Percentiles rank a stretch among this genome's conserved stretches.
Evolutionary conservation across 2,797 vertebrate species (phyloP).

Genomic region (Sitta carolinensis): DNA sequence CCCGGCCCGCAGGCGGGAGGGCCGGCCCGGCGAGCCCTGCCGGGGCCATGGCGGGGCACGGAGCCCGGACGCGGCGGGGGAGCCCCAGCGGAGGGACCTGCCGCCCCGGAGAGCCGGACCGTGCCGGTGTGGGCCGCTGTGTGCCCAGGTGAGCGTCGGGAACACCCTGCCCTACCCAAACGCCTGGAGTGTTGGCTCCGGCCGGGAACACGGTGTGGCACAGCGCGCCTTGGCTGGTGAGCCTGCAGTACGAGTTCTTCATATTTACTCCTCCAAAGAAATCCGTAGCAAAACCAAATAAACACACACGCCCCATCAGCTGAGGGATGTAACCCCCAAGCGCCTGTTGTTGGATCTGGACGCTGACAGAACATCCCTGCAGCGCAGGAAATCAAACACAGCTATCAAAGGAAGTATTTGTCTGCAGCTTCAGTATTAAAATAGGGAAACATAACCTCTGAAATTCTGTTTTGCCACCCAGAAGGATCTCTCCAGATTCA

Average conservation of each 20-base stretch:
- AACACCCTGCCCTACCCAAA: rapidly evolving
- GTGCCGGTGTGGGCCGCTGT: neutral
- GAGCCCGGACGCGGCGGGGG: neutral
- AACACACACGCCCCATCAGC: neutral
- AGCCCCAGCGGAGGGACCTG: neutral
- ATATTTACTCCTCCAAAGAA: neutral
- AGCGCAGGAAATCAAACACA: neutral
- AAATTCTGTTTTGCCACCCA: neutral
- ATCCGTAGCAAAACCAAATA: neutral
- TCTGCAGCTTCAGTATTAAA: neutral
- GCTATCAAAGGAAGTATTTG: neutral
- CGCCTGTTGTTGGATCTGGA: neutral
- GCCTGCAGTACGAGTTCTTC: neutral
- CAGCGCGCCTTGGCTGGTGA: neutral
- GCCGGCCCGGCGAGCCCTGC: neutral
- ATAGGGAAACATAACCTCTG: neutral
- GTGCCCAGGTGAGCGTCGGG: neutral
- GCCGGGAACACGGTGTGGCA: neutral
- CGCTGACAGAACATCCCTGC: neutral
- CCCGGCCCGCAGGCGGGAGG: neutral
- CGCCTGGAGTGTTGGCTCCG: neutral
- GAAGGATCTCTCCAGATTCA: neutral
- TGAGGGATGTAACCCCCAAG: neutral
- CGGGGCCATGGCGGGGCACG: neutral
- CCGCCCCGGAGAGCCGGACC: too few relatives aligned